Evolutionary conservation across 2,797 vertebrate species (phyloP).

Genomic region (Cryptoprocta ferox): DNA sequence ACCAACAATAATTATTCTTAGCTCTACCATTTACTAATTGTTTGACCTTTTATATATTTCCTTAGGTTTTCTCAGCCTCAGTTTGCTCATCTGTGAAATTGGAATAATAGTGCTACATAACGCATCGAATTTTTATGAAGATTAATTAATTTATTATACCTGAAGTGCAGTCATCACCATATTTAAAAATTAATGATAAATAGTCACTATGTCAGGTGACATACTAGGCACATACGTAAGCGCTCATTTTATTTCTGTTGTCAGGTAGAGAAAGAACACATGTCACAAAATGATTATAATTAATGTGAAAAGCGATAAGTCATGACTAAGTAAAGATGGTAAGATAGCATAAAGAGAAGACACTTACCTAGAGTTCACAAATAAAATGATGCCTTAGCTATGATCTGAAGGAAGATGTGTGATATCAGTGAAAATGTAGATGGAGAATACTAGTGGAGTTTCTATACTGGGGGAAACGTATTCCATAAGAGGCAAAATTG

Average conservation of each 20-base stretch:
- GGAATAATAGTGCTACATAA: neutral
- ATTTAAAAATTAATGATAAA: neutral
- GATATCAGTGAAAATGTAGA: neutral
- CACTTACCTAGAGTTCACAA: neutral
- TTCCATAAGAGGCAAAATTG: neutral
- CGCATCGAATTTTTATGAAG: neutral
- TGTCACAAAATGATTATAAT: neutral
- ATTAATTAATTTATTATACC: neutral
- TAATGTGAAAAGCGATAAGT: neutral
- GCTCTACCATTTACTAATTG: neutral
- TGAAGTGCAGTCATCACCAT: neutral
- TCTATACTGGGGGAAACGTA: neutral
- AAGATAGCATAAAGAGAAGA: neutral
- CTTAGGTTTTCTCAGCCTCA: neutral
- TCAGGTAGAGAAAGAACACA: neutral
- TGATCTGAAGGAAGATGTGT: neutral
- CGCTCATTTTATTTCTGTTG: neutral
- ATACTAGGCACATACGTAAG: neutral
- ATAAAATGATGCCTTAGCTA: neutral
- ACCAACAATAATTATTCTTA: neutral
- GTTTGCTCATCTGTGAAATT: neutral
- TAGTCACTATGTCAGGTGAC: neutral
- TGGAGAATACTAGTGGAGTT: neutral
- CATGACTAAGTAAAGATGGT: neutral
- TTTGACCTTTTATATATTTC: neutral